Evolutionary conservation across 2,888 invertebrate species (phyloP).

Genomic region (Opisthograptis luteolata): DNA sequence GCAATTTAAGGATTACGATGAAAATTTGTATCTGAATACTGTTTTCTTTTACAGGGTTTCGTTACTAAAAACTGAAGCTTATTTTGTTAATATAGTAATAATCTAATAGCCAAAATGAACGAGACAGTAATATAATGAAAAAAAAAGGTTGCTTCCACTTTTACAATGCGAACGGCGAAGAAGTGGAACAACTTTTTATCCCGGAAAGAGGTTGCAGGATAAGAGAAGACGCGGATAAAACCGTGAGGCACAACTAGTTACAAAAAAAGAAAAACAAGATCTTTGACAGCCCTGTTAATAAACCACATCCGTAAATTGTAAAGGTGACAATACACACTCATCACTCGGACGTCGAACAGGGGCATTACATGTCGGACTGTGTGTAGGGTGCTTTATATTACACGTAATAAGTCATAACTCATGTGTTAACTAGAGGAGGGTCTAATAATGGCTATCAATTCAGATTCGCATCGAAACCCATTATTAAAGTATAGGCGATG

Average conservation of each 20-base stretch:
- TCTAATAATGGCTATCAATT: slow-evolving; percentile 66
- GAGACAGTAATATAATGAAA: too few relatives aligned
- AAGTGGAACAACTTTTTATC: too few relatives aligned
- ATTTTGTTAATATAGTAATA: too few relatives aligned
- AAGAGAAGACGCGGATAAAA: too few relatives aligned
- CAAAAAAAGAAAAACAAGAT: background rate
- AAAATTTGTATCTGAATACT: background rate
- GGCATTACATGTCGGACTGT: slow-evolving; percentile 65
- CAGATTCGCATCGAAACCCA: slow-evolving; percentile 68
- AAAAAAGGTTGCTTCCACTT: too few relatives aligned
- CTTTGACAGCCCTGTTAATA: slow-evolving; percentile 40
- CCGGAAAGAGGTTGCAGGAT: too few relatives aligned
- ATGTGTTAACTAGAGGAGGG: slow-evolving; percentile 67
- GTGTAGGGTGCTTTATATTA: slow-evolving; percentile 35
- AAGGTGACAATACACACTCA: slow-evolving; percentile 79
- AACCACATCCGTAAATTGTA: slow-evolving; percentile 70
- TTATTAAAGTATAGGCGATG: slow-evolving; percentile 64
- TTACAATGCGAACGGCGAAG: too few relatives aligned
- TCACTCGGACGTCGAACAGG: slow-evolving; percentile 71
- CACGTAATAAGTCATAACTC: slow-evolving; percentile 78
- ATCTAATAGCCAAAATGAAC: too few relatives aligned
- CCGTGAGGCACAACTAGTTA: too few relatives aligned
- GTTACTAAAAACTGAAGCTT: too few relatives aligned
- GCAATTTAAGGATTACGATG: slow-evolving; percentile 1
- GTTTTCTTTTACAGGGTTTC: too few relatives aligned